Percentiles rank a stretch among this genome's conserved stretches.
These are phyloP conservation scores for Phataginus tetradactyla DNA, from an alignment of 2,797 vertebrate species.

Conservation along the genomic window DNA sequence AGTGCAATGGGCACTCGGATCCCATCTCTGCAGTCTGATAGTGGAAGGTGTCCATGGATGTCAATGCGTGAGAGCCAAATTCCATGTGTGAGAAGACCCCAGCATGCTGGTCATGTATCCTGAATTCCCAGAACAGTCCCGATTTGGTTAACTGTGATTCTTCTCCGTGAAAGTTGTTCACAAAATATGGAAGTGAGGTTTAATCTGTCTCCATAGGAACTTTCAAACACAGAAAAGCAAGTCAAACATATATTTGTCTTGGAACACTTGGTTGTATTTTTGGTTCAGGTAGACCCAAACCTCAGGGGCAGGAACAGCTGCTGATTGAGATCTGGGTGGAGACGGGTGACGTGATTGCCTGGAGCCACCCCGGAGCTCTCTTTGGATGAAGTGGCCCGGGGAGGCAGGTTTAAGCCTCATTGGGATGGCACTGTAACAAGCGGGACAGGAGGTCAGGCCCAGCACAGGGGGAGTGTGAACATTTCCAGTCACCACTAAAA, in stretches of 20 bases:
- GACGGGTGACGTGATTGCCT: accelerated
- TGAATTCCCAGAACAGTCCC: not conserved
- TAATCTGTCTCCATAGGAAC: not conserved
- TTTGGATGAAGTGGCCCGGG: not conserved
- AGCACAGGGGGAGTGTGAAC: not conserved
- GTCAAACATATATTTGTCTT: not conserved
- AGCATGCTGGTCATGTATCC: too few species aligned
- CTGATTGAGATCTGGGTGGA: not conserved
- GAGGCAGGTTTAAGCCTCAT: not conserved
- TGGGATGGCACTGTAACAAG: not conserved
- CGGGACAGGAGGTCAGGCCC: not conserved
- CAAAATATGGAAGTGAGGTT: not conserved
- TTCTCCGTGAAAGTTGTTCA: not conserved
- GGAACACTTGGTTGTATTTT: not conserved
- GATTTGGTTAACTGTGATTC: too few species aligned
- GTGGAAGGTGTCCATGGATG: not conserved
- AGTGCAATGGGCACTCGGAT: too few species aligned
- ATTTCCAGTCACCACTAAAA: not conserved
- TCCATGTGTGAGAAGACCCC: not conserved
- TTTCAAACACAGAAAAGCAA: not conserved
- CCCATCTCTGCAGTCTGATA: not conserved
- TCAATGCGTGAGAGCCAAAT: accelerated
- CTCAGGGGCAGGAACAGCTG: not conserved
- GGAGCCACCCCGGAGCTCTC: not conserved
- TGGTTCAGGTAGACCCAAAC: not conserved